Evolutionary conservation across 2,113 vertebrate species (phyloP).

Genomic region (Capreolus pygargus): DNA sequence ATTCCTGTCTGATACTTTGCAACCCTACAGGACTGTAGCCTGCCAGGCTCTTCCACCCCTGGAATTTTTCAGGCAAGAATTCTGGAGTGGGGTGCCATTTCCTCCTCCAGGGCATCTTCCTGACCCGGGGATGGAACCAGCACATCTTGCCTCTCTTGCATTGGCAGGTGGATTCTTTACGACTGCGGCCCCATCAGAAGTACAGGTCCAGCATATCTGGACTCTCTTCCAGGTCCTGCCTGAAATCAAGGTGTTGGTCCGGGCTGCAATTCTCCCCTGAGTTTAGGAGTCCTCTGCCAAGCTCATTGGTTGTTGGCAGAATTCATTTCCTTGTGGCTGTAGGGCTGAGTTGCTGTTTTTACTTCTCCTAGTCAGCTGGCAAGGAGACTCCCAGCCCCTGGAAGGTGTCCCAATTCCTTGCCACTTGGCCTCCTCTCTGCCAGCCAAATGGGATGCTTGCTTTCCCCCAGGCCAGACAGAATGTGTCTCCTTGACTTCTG

Average conservation of each 20-base stretch:
- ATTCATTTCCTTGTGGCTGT: neutral
- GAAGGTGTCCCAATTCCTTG: neutral
- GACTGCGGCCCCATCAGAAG: neutral
- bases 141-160: neutral
- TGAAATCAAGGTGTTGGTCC: neutral
- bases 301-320: neutral
- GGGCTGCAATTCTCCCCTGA: neutral
- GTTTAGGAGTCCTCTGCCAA: neutral
- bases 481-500: neutral
- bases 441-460: neutral
- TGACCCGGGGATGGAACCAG: neutral
- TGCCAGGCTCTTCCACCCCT: rapidly evolving
- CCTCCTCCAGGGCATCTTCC: neutral
- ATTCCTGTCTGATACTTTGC: neutral
- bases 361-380: neutral
- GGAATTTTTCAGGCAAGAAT: neutral
- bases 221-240: neutral
- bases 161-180: neutral
- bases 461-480: neutral
- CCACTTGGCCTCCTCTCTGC: neutral
- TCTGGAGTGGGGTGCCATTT: neutral
- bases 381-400: neutral
- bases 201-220: neutral
- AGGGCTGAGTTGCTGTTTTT: neutral
- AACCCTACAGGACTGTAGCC: neutral